A percentile compares a stretch with the other conserved stretches of the same genome.
Evolutionary conservation across 2,797 vertebrate species (phyloP).

Genomic region (Sorex maritimensis): DNA sequence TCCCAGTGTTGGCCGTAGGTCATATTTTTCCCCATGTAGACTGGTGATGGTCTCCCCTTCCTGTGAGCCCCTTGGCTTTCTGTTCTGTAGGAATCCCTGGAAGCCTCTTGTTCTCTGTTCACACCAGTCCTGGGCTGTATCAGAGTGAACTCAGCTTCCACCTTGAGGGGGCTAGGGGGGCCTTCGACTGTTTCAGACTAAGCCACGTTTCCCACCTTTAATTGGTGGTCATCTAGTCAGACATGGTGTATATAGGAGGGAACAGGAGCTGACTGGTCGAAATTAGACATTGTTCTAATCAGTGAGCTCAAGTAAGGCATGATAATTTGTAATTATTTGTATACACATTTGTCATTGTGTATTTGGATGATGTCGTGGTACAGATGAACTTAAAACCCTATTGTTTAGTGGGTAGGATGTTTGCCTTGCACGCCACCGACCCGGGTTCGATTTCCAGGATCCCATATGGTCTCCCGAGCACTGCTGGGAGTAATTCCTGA

Average conservation of each 20-base stretch:
- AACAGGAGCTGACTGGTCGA: background rate
- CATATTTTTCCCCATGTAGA: background rate
- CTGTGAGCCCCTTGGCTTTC: background rate
- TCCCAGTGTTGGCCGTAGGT: background rate
- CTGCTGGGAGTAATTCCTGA: no score
- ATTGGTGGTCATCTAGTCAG: background rate
- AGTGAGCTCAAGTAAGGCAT: background rate
- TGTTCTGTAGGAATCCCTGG: background rate
- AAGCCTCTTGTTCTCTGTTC: background rate
- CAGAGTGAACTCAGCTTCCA: background rate
- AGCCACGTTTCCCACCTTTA: background rate
- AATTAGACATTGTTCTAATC: conserved; percentile 11
- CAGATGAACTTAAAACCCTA: background rate
- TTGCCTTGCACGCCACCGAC: no score
- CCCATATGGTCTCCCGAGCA: no score
- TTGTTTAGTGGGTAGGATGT: background rate
- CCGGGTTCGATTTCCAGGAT: no score
- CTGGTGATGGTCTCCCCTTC: background rate
- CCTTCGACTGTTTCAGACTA: background rate
- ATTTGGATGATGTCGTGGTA: conserved; percentile 32
- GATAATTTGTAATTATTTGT: background rate
- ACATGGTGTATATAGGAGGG: background rate
- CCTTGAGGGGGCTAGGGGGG: background rate
- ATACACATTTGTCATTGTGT: background rate
- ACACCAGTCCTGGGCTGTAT: background rate